Conservation (phyloP, 2,113 vertebrate genomes). For the Galeopterus variegatus region DNA sequence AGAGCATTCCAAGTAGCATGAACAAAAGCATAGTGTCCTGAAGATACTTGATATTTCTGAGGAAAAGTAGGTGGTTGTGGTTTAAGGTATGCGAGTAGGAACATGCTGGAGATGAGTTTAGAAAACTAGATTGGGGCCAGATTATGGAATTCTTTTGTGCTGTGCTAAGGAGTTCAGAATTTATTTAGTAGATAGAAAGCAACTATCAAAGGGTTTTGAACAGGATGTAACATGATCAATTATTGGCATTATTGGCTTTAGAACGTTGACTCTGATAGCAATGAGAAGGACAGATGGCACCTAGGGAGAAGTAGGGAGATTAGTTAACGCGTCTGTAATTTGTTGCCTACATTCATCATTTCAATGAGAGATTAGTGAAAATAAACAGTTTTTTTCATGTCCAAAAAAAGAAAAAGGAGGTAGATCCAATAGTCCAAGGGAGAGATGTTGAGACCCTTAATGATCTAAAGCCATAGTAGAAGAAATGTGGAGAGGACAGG, state of each 20-base stretch:
- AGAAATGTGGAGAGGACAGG: not conserved
- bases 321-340: too few species aligned
- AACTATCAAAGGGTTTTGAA: not conserved
- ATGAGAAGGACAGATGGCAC: not conserved
- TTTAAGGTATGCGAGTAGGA: not conserved
- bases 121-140: not conserved
- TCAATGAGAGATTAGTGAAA: too few species aligned
- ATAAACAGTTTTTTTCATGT: too few species aligned
- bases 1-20: not conserved
- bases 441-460: not conserved
- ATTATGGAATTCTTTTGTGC: not conserved
- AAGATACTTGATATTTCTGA: not conserved
- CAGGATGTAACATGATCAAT: not conserved
- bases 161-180: not conserved
- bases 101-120: not conserved
- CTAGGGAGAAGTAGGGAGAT: not conserved
- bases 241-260: not conserved
- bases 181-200: not conserved
- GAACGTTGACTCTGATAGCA: constrained; percentile 25
- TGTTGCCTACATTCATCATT: too few species aligned
- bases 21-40: not conserved
- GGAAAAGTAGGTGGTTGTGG: not conserved
- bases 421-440: not conserved
- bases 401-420: too few species aligned
- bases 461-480: not conserved